These are phyloP conservation scores for Crocidura indochinensis DNA, from an alignment of 2,797 vertebrate species.

Conservation along the genomic window DNA sequence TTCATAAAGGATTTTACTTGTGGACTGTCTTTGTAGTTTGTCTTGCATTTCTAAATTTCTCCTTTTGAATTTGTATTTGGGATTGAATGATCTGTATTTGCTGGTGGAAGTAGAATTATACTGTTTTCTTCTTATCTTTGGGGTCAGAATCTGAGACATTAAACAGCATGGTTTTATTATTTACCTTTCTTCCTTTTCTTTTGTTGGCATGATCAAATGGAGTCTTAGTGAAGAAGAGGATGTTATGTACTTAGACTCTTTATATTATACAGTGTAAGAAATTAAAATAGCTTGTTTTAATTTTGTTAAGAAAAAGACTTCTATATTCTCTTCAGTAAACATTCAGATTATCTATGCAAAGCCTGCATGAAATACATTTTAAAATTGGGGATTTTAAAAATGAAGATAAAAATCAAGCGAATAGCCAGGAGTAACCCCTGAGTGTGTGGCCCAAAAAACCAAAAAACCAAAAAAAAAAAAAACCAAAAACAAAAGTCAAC, in stretches of 20 bases:
- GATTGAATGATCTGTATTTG: constrained; percentile 26
- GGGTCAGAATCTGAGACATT: neutral
- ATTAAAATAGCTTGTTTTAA: constrained; percentile 14
- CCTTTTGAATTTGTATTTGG: constrained; percentile 5
- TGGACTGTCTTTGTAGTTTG: constrained; percentile 80
- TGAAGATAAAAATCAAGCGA: too few relatives aligned
- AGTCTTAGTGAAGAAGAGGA: constrained; percentile 36
- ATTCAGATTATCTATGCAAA: neutral
- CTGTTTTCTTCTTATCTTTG: neutral
- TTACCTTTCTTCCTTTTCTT: constrained; percentile 49
- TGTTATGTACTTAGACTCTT: constrained; percentile 8
- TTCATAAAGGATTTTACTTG: constrained; percentile 86
- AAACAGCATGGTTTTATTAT: neutral
- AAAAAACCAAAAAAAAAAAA: too few relatives aligned
- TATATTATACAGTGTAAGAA: constrained; percentile 6
- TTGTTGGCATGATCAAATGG: constrained; percentile 21
- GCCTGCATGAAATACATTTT: neutral
- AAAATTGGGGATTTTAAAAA: neutral
- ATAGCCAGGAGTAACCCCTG: too few relatives aligned
- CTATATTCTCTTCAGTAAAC: neutral
- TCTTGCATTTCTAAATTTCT: constrained; percentile 77
- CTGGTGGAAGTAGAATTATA: neutral
- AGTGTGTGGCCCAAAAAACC: too few relatives aligned
- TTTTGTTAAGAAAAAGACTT: neutral
- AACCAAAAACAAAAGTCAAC: too few relatives aligned